These are phyloP conservation scores for Phaethornis superciliosus DNA, from an alignment of 2,113 vertebrate genomes.

Conservation along the genomic window DNA sequence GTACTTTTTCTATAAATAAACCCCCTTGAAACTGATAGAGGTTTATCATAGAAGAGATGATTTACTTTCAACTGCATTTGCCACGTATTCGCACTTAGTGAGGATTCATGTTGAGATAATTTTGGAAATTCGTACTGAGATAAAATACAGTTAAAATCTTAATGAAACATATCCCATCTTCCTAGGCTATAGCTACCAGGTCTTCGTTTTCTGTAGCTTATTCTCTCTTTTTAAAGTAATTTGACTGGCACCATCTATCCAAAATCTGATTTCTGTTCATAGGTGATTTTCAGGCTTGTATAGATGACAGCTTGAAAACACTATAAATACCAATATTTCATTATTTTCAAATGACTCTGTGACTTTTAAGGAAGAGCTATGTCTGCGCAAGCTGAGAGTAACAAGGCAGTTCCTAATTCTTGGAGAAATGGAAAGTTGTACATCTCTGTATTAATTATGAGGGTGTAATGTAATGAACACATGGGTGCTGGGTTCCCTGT, in stretches of 20 bases:
- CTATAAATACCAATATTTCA: constrained; percentile 19
- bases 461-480: background rate
- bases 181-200: constrained; percentile 25
- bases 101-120: constrained; percentile 45
- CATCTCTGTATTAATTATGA: background rate
- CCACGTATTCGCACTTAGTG: constrained; percentile 34
- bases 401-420: background rate
- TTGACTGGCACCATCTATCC: constrained; percentile 19
- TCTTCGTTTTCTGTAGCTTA: constrained; percentile 34
- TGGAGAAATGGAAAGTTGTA: background rate
- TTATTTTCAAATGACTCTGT: constrained; percentile 20
- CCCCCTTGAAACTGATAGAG: constrained; percentile 38
- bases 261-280: constrained; percentile 25
- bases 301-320: background rate
- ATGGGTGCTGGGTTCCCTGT: background rate
- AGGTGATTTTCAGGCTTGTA: constrained; percentile 18
- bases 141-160: constrained; percentile 56
- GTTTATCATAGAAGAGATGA: constrained; percentile 35
- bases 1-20: constrained; percentile 69
- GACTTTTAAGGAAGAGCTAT: background rate
- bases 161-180: constrained; percentile 39
- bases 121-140: constrained; percentile 38
- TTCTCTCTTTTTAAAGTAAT: constrained; percentile 18
- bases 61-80: constrained; percentile 53
- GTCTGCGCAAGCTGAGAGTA: background rate